phyloP scores from a whole-genome alignment of 2,888 invertebrate genomes.

The Smittia sp. region DNA sequence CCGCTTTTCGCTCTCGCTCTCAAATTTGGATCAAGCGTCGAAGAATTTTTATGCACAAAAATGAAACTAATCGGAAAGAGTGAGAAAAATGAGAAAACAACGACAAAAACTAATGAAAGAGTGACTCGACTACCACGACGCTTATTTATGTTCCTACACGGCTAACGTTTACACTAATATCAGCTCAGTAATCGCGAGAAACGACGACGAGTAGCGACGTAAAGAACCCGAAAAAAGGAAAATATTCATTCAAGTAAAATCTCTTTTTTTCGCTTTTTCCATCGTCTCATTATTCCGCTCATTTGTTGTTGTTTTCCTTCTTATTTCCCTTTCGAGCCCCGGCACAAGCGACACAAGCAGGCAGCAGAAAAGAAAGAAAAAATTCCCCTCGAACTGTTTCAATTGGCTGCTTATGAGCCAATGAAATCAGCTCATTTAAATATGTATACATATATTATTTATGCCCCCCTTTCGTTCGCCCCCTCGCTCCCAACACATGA shows the following conservation, averaged over 20 bases:
- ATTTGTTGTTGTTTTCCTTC: slow-evolving; percentile 23
- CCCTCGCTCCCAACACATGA: slow-evolving; percentile 3
- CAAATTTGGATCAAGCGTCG: neutral
- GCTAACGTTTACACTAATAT: slow-evolving; percentile 12
- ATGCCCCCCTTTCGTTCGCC: slow-evolving; percentile 2
- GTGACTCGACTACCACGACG: slow-evolving; percentile 14
- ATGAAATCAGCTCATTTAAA: slow-evolving; percentile 41
- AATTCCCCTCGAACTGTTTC: slow-evolving; percentile 38
- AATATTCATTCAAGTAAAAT: slow-evolving; percentile 22
- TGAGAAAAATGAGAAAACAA: slow-evolving; percentile 15
- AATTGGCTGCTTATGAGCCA: slow-evolving; percentile 41
- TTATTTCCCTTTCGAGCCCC: slow-evolving; percentile 30
- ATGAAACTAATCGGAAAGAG: neutral
- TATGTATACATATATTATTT: slow-evolving; percentile 41
- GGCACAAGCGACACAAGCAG: slow-evolving; percentile 23
- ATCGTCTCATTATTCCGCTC: slow-evolving; percentile 25
- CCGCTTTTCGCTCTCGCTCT: neutral
- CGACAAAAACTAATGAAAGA: slow-evolving; percentile 17
- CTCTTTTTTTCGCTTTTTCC: neutral
- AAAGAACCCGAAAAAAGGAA: slow-evolving; percentile 4
- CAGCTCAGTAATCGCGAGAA: slow-evolving; percentile 6
- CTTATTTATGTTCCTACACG: slow-evolving; percentile 8
- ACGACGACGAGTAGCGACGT: slow-evolving; percentile 9
- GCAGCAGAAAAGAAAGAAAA: slow-evolving; percentile 23
- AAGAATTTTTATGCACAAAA: slow-evolving; percentile 5